Evolutionary conservation across 1,140 invertebrate species (phyloP).

Genomic region (Hyphantria cunea): DNA sequence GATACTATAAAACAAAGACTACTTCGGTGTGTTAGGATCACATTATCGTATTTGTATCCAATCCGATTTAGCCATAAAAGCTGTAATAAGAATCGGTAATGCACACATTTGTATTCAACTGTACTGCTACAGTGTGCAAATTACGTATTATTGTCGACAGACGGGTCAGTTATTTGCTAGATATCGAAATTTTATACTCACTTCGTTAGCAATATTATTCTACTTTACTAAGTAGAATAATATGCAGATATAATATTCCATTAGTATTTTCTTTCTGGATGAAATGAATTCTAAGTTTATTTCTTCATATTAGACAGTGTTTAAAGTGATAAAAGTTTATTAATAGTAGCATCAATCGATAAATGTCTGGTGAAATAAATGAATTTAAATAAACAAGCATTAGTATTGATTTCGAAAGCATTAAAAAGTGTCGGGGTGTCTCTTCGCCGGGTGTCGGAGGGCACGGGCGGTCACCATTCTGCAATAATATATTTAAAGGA

Average conservation of each 20-base stretch:
- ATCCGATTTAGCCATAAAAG: constrained; percentile 17
- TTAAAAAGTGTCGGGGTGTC: constrained; percentile 64
- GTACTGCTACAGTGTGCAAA: neutral
- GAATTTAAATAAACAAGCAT: constrained; percentile 53
- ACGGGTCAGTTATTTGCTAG: neutral
- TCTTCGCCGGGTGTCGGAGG: constrained; percentile 56
- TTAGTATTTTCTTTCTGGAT: too few species aligned
- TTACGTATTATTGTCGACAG: neutral
- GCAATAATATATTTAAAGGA: constrained; percentile 82
- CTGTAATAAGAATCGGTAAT: constrained; percentile 26
- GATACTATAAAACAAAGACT: neutral
- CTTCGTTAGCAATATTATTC: too few species aligned
- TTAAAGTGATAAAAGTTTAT: too few species aligned
- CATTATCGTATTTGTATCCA: constrained; percentile 21
- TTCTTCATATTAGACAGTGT: too few species aligned
- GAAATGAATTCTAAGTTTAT: too few species aligned
- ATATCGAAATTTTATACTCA: too few species aligned
- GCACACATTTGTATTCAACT: constrained; percentile 28
- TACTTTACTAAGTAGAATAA: too few species aligned
- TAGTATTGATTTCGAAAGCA: constrained; percentile 68
- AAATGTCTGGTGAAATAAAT: too few species aligned
- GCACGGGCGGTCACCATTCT: constrained; percentile 60
- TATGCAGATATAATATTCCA: too few species aligned
- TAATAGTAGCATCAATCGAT: too few species aligned
- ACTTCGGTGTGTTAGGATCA: neutral